phyloP scores from a whole-genome alignment of 2,113 vertebrate species.

The Tamias sibiricus region DNA sequence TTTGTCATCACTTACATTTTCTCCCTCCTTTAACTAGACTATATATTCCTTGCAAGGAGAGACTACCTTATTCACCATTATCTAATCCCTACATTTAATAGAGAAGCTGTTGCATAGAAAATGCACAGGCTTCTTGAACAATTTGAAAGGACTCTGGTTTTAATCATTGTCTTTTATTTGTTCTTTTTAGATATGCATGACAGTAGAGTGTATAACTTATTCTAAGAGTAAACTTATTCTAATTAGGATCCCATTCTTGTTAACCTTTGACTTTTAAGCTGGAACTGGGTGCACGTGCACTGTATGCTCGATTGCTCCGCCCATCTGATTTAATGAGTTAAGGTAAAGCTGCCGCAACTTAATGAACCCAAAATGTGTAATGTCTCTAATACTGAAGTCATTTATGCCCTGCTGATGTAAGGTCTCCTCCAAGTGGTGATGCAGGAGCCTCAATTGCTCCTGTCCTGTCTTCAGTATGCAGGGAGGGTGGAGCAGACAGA shows the following conservation, averaged over 20 bases:
- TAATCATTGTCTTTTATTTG: neutral
- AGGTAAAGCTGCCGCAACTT: neutral
- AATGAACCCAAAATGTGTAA: neutral
- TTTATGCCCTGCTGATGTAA: neutral
- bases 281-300: neutral
- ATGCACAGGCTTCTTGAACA: neutral
- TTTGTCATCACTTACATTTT: neutral
- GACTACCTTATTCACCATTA: neutral
- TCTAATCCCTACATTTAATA: neutral
- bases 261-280: neutral
- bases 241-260: too few relatives aligned
- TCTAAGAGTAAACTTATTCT: too few relatives aligned
- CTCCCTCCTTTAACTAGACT: neutral
- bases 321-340: neutral
- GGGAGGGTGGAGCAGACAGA: neutral
- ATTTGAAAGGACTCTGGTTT: neutral
- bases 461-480: neutral
- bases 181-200: too few relatives aligned
- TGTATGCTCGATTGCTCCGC: neutral
- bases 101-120: neutral
- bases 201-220: too few relatives aligned
- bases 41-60: neutral
- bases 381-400: neutral
- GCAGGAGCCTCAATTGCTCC: neutral
- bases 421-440: neutral